phyloP scores from a whole-genome alignment of 2,797 vertebrate genomes.

The Rhodeus uyekii region DNA sequence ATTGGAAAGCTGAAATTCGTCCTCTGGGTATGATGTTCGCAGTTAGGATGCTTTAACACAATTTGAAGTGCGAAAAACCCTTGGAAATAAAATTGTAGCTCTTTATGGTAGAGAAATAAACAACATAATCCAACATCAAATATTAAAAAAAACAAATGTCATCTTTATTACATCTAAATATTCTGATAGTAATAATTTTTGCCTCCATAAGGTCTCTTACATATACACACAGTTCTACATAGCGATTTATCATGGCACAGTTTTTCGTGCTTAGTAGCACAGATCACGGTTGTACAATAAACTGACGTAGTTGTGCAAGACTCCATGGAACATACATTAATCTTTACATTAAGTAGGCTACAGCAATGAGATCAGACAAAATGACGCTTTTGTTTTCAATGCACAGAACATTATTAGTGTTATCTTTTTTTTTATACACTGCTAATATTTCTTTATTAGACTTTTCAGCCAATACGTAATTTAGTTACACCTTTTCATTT shows the following conservation, averaged over 20 bases:
- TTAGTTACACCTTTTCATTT: constrained; percentile 47
- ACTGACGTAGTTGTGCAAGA: constrained; percentile 83
- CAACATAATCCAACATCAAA: constrained; percentile 15
- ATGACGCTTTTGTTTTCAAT: constrained; percentile 51
- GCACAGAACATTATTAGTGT: constrained; percentile 61
- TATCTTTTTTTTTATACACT: constrained; percentile 83
- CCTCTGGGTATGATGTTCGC: neutral
- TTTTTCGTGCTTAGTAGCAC: constrained; percentile 51
- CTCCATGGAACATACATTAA: constrained; percentile 88
- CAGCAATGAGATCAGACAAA: constrained; percentile 87
- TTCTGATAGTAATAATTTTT: constrained; percentile 52
- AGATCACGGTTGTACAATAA: constrained; percentile 56
- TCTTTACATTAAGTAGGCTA: constrained; percentile 84
- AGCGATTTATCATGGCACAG: constrained; percentile 74
- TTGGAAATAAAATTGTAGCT: neutral
- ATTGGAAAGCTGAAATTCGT: neutral
- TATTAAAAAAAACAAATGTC: constrained; percentile 55
- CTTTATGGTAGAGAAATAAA: neutral
- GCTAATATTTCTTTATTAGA: constrained; percentile 67
- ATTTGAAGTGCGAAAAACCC: neutral
- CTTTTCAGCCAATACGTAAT: constrained; percentile 77
- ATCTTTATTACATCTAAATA: constrained; percentile 59
- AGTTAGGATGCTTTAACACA: neutral
- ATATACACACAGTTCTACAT: constrained; percentile 69
- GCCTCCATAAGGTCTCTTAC: constrained; percentile 75